These are phyloP conservation scores for Vombatus ursinus DNA, from an alignment of 2,113 vertebrate genomes.

Conservation along the genomic window DNA sequence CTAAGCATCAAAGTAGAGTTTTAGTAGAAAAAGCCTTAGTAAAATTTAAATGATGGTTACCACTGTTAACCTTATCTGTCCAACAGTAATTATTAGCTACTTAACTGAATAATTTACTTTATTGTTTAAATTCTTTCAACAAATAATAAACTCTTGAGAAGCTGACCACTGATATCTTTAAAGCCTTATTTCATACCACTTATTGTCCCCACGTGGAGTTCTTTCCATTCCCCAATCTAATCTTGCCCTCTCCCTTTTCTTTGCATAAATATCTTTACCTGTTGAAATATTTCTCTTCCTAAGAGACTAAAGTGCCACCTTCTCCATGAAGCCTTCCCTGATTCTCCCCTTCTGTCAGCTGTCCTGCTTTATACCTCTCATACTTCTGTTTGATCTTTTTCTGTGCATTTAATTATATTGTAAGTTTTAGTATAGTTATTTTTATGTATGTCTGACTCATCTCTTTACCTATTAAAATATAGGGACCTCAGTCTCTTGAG, in stretches of 20 bases:
- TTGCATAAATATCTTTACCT: not conserved
- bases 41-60: conserved; percentile 6
- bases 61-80: not conserved
- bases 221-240: not conserved
- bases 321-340: not conserved
- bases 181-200: not conserved
- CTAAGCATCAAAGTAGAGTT: not conserved
- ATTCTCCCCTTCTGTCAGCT: not conserved
- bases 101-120: conserved; percentile 17
- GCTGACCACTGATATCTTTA: not conserved
- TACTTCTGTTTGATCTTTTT: not conserved
- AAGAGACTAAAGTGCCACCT: not conserved
- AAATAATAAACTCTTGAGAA: not conserved
- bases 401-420: not conserved
- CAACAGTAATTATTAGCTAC: not conserved
- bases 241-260: not conserved
- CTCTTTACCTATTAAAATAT: not conserved
- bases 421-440: not conserved
- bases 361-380: not conserved
- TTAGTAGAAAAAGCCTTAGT: not conserved
- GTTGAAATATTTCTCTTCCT: not conserved
- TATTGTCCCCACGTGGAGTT: not conserved
- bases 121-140: not conserved
- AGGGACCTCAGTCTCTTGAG: not conserved
- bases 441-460: not conserved